These are phyloP conservation scores for Psammodynastes pulverulentus DNA, from an alignment of 2,113 vertebrate species.

Conservation along the genomic window DNA sequence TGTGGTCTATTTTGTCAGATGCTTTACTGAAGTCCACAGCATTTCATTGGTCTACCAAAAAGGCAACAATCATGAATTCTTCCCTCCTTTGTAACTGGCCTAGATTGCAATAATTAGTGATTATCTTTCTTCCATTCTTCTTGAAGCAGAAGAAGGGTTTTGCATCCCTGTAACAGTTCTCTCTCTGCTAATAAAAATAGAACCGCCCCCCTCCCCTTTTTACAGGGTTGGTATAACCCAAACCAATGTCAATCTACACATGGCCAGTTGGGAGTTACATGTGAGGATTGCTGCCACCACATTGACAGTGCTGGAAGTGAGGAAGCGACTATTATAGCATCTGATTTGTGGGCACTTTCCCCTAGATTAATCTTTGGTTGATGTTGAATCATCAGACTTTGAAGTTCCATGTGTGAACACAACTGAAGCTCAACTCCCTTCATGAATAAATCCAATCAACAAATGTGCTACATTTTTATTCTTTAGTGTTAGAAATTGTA, in stretches of 20 bases:
- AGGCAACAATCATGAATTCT: background rate
- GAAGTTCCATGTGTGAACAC: constrained; percentile 28
- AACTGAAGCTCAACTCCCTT: constrained; percentile 10
- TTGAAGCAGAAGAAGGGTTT: background rate
- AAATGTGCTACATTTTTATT: background rate
- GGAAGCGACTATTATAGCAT: background rate
- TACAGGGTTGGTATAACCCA: background rate
- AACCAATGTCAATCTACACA: background rate
- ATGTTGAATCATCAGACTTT: background rate
- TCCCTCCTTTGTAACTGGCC: background rate
- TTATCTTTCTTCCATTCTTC: background rate
- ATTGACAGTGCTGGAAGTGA: background rate
- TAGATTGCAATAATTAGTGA: background rate
- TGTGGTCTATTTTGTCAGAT: too few species aligned
- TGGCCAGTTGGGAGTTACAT: background rate
- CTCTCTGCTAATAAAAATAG: background rate
- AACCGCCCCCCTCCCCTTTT: background rate
- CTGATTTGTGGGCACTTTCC: background rate
- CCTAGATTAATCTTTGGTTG: background rate
- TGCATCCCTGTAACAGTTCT: too few species aligned
- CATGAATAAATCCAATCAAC: constrained; percentile 1
- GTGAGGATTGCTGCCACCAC: background rate
- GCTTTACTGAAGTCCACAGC: too few species aligned
- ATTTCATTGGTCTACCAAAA: background rate
- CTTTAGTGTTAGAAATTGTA: background rate